Evolutionary conservation across 2,888 invertebrate genomes (phyloP).

Genomic region (Ryuthela nishihirai): DNA sequence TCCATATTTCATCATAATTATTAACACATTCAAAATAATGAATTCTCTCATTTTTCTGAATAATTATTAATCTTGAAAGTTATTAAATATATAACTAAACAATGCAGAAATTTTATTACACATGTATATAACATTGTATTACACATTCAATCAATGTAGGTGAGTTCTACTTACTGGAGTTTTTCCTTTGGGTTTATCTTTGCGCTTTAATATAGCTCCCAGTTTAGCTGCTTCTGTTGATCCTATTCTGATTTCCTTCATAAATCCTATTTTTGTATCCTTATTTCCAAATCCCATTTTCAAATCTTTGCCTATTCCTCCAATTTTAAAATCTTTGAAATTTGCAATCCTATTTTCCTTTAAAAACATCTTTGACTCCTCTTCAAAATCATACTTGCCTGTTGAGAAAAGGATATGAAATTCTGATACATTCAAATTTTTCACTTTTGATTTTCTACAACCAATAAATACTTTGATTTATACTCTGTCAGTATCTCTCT

Average conservation of each 20-base stretch:
- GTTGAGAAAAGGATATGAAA: not conserved
- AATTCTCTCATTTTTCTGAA: too few relatives aligned
- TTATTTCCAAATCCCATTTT: constrained; percentile 27
- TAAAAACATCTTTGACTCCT: constrained; percentile 9
- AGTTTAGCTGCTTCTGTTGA: constrained; percentile 21
- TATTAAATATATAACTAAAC: too few relatives aligned
- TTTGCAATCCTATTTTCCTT: constrained; percentile 26
- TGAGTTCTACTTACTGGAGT: constrained; percentile 7
- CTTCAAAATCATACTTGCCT: constrained; percentile 11
- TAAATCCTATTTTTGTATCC: constrained; percentile 10
- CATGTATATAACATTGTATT: too few relatives aligned
- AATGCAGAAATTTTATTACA: too few relatives aligned
- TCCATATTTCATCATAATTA: too few relatives aligned
- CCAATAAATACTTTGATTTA: too few relatives aligned
- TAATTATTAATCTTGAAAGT: too few relatives aligned
- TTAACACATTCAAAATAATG: too few relatives aligned
- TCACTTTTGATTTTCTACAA: too few relatives aligned
- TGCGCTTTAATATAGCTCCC: constrained; percentile 11
- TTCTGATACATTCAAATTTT: too few relatives aligned
- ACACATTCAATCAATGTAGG: too few relatives aligned
- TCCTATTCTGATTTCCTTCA: constrained; percentile 23
- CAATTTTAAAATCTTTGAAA: constrained; percentile 29
- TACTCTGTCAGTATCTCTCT: too few relatives aligned
- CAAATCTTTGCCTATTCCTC: constrained; percentile 17
- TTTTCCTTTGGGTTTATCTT: constrained; percentile 19